Base-by-base conservation (phyloP, 1,140 invertebrate genomes). In the Trichomalopsis sarcophagae region DNA sequence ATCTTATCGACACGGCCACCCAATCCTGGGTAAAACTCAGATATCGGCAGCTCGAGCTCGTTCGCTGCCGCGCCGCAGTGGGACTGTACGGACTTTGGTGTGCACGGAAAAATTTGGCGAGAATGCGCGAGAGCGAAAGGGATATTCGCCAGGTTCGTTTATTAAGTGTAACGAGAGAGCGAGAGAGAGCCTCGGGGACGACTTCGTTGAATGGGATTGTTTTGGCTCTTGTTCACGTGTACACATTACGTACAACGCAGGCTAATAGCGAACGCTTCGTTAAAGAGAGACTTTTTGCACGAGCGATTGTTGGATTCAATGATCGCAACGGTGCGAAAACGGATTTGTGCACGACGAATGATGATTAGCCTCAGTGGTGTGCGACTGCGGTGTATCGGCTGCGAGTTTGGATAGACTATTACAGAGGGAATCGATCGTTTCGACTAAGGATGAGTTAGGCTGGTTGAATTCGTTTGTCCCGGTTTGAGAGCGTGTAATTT, bases 1-100 rank as follows among this genome's bases (percentile, higher is more conserved):
- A 91, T 90, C 86, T 89, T 91, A 90, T 91, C 89, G 90, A 91
- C 90, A 81, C 77, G 91, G 87, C 91, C 91, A 92, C 91, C 91
- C 90, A 89, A 91, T 90, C 87, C 87, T 92, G 91, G 90, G 91
- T 92, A 92, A 86, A 75, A 47, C 33, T 36, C 17, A n/a, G 2
- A 62, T 62, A 62, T 62, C 17, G 55, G 21, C 55, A 0, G 17
- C 17, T 17, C 4, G 21, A 62, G 4, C 14, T 13, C 14, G 40
- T 44, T 44, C 7, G 10, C 40, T 44, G 10, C 10, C 1, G 9
- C 36, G 36, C 7, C 0, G 0, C 40, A 44, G 47, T 50, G 14
- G 47, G 14, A 50, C 14, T 17, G 47, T 14, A 4, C 5, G 47
- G 14, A 14, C 47, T 17, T 50, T 50, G 40, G 40, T 44, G 40